Base-by-base conservation (phyloP, 2,888 invertebrate species). In the Leptinotarsa haldemani region DNA sequence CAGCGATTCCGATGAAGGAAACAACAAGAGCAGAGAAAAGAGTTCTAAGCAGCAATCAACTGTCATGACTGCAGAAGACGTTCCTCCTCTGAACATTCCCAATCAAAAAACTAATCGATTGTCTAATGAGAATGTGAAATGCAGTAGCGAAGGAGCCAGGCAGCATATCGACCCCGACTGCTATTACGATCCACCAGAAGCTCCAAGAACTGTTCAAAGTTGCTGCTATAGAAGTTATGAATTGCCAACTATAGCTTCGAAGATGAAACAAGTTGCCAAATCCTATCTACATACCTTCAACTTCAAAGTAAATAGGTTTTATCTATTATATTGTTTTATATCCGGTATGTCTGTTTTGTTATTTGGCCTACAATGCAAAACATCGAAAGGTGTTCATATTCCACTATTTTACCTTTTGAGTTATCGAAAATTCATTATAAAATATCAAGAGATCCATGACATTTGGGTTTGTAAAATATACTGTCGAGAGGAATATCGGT, bases 161-260 rank as follows among this genome's bases (percentile, higher is more conserved):
- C 68, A 70, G 16, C 50, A 53, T 47, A 9, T 67, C n/a, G 48
- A 74, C 18, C n/a, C 74, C 7, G 74, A 69, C 1, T 63, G 64
- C 30, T 71, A 72, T 48, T 82, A 80, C 71, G 78, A 82, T 48
- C 80, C 81, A 65, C 82, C 81, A 13, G 74, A 79, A 61, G 82
- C 82, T 1, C 81, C 82, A 9, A 78, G 82, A 63, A 78, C 77
- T 16, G 52, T 77, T 9, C 73, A 75, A 67, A 78, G 73, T 73
- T 78, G 75, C 73, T 82, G 77, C 65, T 80, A 80, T n/a, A 85
- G 79, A 72, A 86, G 83, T 48, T 93, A 93, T 83, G 91, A 92
- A 84, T 82, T 89, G 83, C 92, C 93, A 4, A 93, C 93, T 0
- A 89, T 91, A n/a, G 90, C 93, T 0, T 93, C 93, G 0, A 90